A percentile compares a stretch with the other conserved stretches of the same genome.
Conservation (phyloP, 2,797 vertebrate species). For the Acanthopagrus latus region DNA sequence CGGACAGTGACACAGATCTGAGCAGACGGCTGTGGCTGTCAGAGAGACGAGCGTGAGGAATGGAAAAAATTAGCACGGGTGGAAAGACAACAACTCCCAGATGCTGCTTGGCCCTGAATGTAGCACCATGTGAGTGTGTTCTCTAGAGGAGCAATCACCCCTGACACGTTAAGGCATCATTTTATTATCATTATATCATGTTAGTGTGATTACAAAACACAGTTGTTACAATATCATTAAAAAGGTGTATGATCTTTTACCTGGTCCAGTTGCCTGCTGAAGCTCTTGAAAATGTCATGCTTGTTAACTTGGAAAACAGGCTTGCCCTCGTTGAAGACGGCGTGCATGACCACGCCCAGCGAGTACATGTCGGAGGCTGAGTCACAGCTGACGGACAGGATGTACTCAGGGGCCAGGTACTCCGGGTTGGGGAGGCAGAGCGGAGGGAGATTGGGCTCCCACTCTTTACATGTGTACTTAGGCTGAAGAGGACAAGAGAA, state of each 20-base stretch:
- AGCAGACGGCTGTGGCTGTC: background rate
- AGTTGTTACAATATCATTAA: background rate
- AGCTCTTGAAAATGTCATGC: conserved; percentile 99
- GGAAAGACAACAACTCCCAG: too few relatives aligned
- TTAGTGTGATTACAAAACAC: background rate
- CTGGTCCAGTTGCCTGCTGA: conserved; percentile 98
- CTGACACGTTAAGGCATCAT: background rate
- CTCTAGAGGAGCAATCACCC: background rate
- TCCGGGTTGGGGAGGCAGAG: conserved; percentile 98
- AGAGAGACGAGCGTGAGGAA: background rate
- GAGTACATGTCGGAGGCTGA: conserved; percentile 99
- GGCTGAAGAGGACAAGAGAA: conserved; percentile 77
- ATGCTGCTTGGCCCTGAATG: background rate
- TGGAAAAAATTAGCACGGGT: background rate
- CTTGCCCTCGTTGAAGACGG: conserved; percentile 97
- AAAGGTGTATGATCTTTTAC: conserved; percentile 74
- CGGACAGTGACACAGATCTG: conserved; percentile 8
- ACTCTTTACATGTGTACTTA: conserved; percentile 97
- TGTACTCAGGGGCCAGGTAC: conserved; percentile 98
- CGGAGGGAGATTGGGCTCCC: conserved; percentile 96
- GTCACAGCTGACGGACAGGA: conserved; percentile 98
- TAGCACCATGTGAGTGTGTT: background rate
- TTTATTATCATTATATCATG: too few relatives aligned
- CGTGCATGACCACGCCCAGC: conserved; percentile 93
- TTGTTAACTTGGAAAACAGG: conserved; percentile 97